Conservation (phyloP, 2,113 vertebrate genomes). For the Bothrops jararaca region DNA sequence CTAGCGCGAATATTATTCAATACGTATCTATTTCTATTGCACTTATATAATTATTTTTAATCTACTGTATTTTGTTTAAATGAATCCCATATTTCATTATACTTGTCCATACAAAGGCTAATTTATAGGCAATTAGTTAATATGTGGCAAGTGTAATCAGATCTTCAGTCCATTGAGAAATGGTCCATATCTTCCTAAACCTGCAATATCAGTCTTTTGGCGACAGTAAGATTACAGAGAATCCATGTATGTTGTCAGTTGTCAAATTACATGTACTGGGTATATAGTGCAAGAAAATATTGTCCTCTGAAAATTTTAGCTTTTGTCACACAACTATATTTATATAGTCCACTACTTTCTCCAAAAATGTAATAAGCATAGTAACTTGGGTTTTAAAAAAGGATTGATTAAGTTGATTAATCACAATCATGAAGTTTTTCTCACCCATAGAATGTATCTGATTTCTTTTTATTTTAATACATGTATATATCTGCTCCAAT, state of each 20-base stretch:
- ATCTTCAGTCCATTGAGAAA: neutral
- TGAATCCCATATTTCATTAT: neutral
- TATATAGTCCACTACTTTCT: neutral
- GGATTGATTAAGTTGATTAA: neutral
- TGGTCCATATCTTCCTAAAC: neutral
- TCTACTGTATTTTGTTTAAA: neutral
- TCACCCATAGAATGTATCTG: neutral
- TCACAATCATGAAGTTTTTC: neutral
- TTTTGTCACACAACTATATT: neutral
- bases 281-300: neutral
- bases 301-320: neutral
- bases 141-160: neutral
- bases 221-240: neutral
- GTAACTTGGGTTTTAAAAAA: neutral
- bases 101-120: neutral
- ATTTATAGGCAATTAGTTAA: neutral
- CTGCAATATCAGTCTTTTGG: neutral
- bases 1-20: neutral
- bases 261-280: neutral
- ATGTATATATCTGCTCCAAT: neutral
- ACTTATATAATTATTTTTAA: neutral
- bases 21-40: neutral
- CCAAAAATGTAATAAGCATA: neutral
- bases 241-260: neutral
- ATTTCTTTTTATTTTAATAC: neutral